Evolutionary conservation across 2,888 invertebrate genomes (phyloP).

Genomic region (Himalopsyche kuldschensis): DNA sequence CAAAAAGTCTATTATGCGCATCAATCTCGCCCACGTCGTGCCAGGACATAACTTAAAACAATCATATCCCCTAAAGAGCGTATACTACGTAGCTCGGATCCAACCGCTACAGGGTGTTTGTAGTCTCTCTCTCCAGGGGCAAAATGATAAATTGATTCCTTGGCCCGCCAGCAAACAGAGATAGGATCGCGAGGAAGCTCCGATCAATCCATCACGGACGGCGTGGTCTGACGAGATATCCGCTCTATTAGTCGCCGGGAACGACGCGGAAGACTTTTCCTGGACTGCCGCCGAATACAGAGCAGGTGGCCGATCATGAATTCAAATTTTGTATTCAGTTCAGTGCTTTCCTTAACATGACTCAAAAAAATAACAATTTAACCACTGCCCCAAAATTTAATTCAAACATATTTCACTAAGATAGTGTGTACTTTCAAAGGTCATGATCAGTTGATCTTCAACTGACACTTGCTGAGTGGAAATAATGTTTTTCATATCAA

Average conservation of each 20-base stretch:
- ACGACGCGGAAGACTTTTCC: background rate
- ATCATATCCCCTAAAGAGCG: background rate
- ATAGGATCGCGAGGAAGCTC: conserved; percentile 26
- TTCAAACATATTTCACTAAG: too few species aligned
- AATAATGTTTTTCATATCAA: too few species aligned
- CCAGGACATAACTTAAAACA: background rate
- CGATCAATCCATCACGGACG: conserved; percentile 34
- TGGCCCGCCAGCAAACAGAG: conserved; percentile 25
- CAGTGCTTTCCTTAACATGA: too few species aligned
- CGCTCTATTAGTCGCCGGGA: conserved; percentile 21
- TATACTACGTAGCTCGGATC: background rate
- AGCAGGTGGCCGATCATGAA: background rate
- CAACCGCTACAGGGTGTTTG: background rate
- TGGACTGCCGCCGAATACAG: background rate
- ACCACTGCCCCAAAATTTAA: too few species aligned
- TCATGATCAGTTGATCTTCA: too few species aligned
- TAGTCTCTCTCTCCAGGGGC: conserved; percentile 6
- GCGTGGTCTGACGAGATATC: conserved; percentile 33
- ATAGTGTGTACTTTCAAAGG: too few species aligned
- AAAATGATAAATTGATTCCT: conserved; percentile 30
- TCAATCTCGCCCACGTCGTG: background rate
- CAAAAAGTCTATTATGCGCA: background rate
- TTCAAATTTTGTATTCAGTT: background rate
- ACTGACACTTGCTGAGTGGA: too few species aligned
- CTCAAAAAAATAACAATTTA: too few species aligned